These are phyloP conservation scores for Cebus imitator DNA, from an alignment of 2,113 vertebrate species.

Conservation along the genomic window DNA sequence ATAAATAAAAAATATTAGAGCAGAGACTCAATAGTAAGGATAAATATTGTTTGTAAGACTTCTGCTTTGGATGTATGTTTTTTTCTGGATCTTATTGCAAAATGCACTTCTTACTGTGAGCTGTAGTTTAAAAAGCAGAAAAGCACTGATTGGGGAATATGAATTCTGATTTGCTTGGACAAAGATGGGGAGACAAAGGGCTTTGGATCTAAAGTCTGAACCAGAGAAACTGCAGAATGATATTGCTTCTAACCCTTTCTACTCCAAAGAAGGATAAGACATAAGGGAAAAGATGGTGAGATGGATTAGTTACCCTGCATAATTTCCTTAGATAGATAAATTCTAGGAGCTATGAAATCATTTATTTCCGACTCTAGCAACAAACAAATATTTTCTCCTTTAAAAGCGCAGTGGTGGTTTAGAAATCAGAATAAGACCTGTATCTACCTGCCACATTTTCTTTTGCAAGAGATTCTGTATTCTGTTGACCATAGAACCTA, in stretches of 20 bases:
- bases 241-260: not conserved
- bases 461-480: not conserved
- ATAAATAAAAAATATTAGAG: not conserved
- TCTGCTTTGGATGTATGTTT: not conserved
- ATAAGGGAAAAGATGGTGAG: not conserved
- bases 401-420: not conserved
- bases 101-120: not conserved
- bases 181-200: not conserved
- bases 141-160: not conserved
- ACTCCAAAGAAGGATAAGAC: not conserved
- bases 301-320: not conserved
- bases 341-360: not conserved
- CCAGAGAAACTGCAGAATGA: not conserved
- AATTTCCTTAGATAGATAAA: not conserved
- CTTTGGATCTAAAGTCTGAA: not conserved
- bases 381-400: not conserved
- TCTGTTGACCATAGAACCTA: conserved; percentile 30
- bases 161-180: not conserved
- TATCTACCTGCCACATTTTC: not conserved
- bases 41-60: not conserved
- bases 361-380: not conserved
- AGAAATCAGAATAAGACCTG: not conserved
- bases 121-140: not conserved
- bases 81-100: not conserved
- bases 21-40: not conserved